phyloP scores from a whole-genome alignment of 2,888 invertebrate species.

The Andrena chrysosceles region DNA sequence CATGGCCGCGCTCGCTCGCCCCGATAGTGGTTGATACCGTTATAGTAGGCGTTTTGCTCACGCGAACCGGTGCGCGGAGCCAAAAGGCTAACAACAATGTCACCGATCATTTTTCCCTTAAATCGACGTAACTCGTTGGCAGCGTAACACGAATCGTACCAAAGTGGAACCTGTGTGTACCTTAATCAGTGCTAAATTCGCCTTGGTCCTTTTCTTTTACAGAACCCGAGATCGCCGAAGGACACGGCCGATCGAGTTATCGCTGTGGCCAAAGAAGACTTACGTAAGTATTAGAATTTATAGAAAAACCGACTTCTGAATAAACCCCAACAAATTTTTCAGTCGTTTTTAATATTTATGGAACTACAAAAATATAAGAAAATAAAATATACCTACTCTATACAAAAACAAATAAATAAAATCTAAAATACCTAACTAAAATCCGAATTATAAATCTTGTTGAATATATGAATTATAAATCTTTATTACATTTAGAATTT shows the following conservation, averaged over 20 bases:
- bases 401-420: too few species aligned
- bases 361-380: too few species aligned
- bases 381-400: too few species aligned
- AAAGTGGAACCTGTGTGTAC: background rate
- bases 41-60: conserved; percentile 58
- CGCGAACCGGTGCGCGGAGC: conserved; percentile 25
- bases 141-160: background rate
- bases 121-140: conserved; percentile 44
- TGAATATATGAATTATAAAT: too few species aligned
- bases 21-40: conserved; percentile 75
- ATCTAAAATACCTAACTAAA: too few species aligned
- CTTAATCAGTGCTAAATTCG: background rate
- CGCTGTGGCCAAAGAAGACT: conserved; percentile 79
- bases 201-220: conserved; percentile 32
- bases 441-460: too few species aligned
- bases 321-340: background rate
- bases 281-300: conserved; percentile 77
- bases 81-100: conserved; percentile 33
- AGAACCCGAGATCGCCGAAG: conserved; percentile 75
- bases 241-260: conserved; percentile 73
- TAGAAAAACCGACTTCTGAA: too few species aligned
- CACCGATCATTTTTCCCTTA: background rate
- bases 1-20: conserved; percentile 71
- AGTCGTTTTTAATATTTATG: too few species aligned
- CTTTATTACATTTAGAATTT: too few species aligned